Conservation (phyloP, 2,113 vertebrate species). For the Gnathonemus longibarbis region DNA sequence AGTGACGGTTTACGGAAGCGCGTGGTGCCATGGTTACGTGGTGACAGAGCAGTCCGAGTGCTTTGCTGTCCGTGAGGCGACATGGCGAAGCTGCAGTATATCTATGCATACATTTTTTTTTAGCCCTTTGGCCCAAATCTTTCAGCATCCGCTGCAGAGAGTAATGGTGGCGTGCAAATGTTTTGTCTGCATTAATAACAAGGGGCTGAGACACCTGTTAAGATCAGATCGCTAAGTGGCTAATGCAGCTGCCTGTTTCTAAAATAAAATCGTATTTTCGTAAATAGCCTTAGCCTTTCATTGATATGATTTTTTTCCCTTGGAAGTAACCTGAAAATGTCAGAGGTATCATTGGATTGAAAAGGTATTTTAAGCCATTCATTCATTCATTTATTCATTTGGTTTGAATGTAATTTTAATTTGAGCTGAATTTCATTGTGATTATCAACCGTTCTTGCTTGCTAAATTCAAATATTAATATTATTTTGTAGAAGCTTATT, state of each 20-base stretch:
- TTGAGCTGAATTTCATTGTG: not conserved
- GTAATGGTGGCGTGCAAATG: not conserved
- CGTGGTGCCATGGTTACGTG: not conserved
- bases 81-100: not conserved
- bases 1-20: not conserved
- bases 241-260: not conserved
- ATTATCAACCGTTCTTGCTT: not conserved
- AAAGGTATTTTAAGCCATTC: not conserved
- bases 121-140: slow-evolving; percentile 3
- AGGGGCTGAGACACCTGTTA: not conserved
- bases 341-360: not conserved
- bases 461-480: not conserved
- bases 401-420: not conserved
- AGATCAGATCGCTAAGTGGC: not conserved
- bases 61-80: not conserved
- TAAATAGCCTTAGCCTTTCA: not conserved
- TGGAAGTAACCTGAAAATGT: not conserved
- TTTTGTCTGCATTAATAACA: slow-evolving; percentile 8
- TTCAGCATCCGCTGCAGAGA: not conserved
- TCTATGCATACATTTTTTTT: not conserved
- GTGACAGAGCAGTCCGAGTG: not conserved
- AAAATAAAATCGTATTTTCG: not conserved
- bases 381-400: not conserved
- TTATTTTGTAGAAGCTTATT: not conserved
- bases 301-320: not conserved